A percentile compares a stretch with the other conserved stretches of the same genome.
These are phyloP conservation scores for Halictus quadricinctus DNA, from an alignment of 2,888 invertebrate species.

Conservation along the genomic window DNA sequence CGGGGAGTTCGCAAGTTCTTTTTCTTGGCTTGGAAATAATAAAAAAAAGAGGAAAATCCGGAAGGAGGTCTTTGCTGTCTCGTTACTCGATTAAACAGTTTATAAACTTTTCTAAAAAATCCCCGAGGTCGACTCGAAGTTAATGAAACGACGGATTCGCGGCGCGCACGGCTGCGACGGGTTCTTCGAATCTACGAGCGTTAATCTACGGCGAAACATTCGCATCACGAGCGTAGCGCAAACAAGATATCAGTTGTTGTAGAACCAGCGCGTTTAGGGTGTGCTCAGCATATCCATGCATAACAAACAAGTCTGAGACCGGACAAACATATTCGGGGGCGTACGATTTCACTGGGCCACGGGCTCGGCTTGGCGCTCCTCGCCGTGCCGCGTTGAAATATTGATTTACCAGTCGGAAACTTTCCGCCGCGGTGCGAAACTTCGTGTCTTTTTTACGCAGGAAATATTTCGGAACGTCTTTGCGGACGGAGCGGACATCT, in stretches of 20 bases:
- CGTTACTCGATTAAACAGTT: neutral
- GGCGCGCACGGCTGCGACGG: neutral
- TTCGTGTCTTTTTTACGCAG: neutral
- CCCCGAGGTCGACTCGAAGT: neutral
- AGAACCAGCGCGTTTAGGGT: conserved; percentile 5
- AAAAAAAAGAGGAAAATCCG: neutral
- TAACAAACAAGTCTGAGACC: conserved; percentile 4
- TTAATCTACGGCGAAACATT: neutral
- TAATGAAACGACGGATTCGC: neutral
- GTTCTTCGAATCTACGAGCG: neutral
- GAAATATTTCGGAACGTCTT: neutral
- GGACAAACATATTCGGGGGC: neutral
- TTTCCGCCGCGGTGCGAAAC: neutral
- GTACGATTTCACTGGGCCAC: neutral
- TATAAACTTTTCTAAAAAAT: neutral
- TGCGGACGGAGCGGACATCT: neutral
- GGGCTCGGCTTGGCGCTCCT: neutral
- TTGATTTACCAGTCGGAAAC: conserved; percentile 3
- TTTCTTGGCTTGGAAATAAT: neutral
- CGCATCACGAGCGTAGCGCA: neutral
- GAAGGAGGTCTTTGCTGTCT: neutral
- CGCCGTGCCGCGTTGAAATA: neutral
- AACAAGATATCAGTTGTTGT: conserved; percentile 2
- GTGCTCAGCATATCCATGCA: conserved; percentile 3
- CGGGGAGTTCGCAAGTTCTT: neutral